A percentile compares a stretch with the other conserved stretches of the same genome.
Evolutionary conservation across 1,140 invertebrate species (phyloP).

Genomic region (Hycleus phaleratus): DNA sequence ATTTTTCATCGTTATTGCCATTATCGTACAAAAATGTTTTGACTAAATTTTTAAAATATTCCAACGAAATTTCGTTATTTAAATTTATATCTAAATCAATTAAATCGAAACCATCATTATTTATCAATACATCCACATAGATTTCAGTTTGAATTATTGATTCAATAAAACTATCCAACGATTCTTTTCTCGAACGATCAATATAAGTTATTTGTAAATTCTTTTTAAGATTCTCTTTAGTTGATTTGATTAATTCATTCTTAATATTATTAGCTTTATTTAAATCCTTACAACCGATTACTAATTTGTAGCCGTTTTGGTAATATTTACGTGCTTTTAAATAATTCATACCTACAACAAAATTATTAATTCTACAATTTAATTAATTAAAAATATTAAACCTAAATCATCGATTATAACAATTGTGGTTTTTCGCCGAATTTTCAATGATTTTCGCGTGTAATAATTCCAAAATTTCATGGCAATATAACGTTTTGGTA

Average conservation of each 20-base stretch:
- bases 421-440: slow-evolving; percentile 1
- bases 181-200: neutral
- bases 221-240: neutral
- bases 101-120: slow-evolving; percentile 1
- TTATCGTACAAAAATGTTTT: too few species aligned
- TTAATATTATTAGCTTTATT: neutral
- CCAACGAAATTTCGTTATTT: neutral
- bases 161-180: neutral
- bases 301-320: neutral
- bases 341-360: slow-evolving; percentile 4
- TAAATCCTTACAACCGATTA: neutral
- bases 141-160: neutral
- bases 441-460: neutral
- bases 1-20: too few species aligned
- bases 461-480: neutral
- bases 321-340: slow-evolving; percentile 2
- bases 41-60: too few species aligned
- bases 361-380: too few species aligned
- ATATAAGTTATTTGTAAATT: neutral
- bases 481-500: slow-evolving; percentile 3
- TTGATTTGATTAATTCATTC: slow-evolving; percentile 2
- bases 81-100: slow-evolving; percentile 3
- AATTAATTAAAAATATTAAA: neutral
- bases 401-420: slow-evolving; percentile 7
- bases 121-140: neutral